Conservation (phyloP, 1,140 invertebrate species). For the Danaus melanippus region DNA sequence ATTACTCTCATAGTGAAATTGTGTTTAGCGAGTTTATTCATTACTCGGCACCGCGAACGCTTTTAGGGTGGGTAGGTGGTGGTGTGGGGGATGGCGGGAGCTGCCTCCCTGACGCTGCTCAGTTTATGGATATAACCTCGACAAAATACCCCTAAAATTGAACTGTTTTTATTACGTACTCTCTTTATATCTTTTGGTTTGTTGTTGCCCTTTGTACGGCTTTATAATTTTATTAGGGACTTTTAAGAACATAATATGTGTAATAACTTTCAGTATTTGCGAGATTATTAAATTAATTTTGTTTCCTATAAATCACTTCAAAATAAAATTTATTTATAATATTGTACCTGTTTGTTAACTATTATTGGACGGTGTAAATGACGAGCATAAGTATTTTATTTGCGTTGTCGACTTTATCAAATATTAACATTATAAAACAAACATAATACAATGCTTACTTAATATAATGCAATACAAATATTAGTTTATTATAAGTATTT, state of each 20-base stretch:
- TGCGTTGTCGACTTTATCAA: no score
- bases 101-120: constrained; percentile 44
- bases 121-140: constrained; percentile 71
- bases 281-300: no score
- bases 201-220: constrained; percentile 59
- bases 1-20: constrained; percentile 66
- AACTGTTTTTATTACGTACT: constrained; percentile 70
- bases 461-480: no score
- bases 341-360: not conserved
- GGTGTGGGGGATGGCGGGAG: constrained; percentile 27
- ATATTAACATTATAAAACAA: no score
- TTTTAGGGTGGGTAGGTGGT: constrained; percentile 20
- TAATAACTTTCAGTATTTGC: no score
- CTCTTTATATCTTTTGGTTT: constrained; percentile 69
- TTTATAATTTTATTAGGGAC: constrained; percentile 68
- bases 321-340: not conserved
- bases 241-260: constrained; percentile 22
- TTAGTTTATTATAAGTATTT: constrained; percentile 1
- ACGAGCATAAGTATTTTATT: no score
- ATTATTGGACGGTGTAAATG: no score
- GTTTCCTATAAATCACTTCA: not conserved
- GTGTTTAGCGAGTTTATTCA: constrained; percentile 67
- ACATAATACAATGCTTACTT: no score
- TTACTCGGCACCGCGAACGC: constrained; percentile 51
- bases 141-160: constrained; percentile 72